Conservation (phyloP, 2,888 invertebrate genomes). For the Parelbella ahira region DNA sequence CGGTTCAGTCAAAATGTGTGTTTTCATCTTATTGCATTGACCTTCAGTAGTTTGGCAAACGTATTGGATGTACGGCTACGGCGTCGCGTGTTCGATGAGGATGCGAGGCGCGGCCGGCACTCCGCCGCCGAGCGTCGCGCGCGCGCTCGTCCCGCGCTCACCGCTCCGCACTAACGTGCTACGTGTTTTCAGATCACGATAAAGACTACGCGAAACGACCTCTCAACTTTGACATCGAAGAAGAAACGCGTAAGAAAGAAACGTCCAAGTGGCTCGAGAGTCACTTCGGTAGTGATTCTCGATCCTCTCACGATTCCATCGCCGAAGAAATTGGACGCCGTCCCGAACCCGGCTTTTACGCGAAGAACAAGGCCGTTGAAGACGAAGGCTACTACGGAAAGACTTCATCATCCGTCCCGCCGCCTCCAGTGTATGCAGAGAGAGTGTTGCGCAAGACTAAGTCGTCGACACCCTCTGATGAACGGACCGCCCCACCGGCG, state of each 20-base stretch:
- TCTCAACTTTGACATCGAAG: constrained; percentile 92
- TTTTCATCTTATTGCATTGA: constrained; percentile 63
- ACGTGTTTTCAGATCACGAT: constrained; percentile 81
- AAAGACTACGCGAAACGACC: constrained; percentile 91
- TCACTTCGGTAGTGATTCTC: constrained; percentile 93
- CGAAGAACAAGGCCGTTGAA: constrained; percentile 84
- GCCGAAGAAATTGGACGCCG: constrained; percentile 83
- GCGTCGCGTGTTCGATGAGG: constrained; percentile 53
- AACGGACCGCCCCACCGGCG: constrained; percentile 60
- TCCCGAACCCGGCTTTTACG: constrained; percentile 86
- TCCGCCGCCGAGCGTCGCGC: constrained; percentile 48
- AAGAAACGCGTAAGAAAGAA: constrained; percentile 93
- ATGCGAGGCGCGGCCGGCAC: constrained; percentile 50
- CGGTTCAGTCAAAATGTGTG: constrained; percentile 62
- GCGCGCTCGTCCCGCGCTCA: constrained; percentile 57
- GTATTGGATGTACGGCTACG: constrained; percentile 74
- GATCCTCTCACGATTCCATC: constrained; percentile 86
- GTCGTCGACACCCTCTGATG: constrained; percentile 77
- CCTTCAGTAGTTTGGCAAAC: constrained; percentile 75
- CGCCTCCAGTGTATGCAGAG: constrained; percentile 67
- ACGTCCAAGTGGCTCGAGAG: constrained; percentile 95
- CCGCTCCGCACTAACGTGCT: constrained; percentile 34
- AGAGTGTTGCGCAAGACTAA: constrained; percentile 74
- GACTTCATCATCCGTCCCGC: constrained; percentile 62
- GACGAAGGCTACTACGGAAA: constrained; percentile 74